Evolutionary conservation across 1,140 invertebrate genomes (phyloP).

Genomic region (Polyergus mexicanus): DNA sequence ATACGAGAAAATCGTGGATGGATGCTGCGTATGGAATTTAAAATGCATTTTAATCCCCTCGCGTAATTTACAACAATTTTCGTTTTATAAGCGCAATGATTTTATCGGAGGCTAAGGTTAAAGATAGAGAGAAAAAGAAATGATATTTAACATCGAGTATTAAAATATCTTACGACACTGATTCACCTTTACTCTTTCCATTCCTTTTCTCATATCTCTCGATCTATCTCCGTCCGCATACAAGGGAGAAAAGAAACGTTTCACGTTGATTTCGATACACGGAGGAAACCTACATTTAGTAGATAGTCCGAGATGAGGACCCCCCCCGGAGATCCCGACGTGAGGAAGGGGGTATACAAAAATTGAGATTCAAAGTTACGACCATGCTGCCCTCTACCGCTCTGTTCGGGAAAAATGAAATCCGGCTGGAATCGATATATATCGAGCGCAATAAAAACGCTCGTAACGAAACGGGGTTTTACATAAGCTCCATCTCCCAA

Average conservation of each 20-base stretch:
- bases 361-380: slow-evolving; percentile 69
- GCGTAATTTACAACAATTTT: background rate
- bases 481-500: background rate
- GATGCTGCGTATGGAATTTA: slow-evolving; percentile 7
- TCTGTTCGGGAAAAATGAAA: slow-evolving; percentile 42
- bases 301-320: background rate
- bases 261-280: slow-evolving; percentile 8
- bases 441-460: slow-evolving; percentile 36
- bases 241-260: background rate
- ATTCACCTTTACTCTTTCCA: slow-evolving; percentile 1
- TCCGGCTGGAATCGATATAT: slow-evolving; percentile 25
- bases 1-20: background rate
- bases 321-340: slow-evolving; percentile 18
- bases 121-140: no score
- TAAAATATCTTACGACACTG: background rate
- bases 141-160: background rate
- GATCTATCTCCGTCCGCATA: background rate
- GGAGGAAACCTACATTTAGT: slow-evolving; percentile 30
- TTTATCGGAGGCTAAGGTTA: background rate
- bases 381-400: slow-evolving; percentile 32
- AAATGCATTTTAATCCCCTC: background rate
- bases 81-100: background rate
- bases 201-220: background rate
- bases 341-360: slow-evolving; percentile 35
- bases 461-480: slow-evolving; percentile 48